Evolutionary conservation across 2,113 vertebrate genomes (phyloP), one percentile per base, ranked within the genome.

Genomic region (Psammodynastes pulverulentus): DNA sequence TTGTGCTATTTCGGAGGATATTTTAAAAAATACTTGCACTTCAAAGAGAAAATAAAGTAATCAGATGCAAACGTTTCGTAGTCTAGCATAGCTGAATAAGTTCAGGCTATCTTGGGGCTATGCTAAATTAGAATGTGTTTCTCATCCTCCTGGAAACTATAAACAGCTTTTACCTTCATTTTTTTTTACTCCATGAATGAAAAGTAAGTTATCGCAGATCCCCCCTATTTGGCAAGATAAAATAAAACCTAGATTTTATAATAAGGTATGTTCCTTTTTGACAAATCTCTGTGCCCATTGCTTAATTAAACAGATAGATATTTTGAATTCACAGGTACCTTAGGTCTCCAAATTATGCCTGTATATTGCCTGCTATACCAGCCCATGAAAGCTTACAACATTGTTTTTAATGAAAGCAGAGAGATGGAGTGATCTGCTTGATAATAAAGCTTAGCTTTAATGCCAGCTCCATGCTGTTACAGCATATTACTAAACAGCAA

Each of bases 401-500:
- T 95, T 95, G n/a, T 96, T 96, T 96, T 93, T 96, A 96, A 97
- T 97, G 97, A 97, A 97, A 91, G 95, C 93, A 90, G 95, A 96
- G 97, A 97, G 97, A 97, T 96, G 95, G 96, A 97, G 96, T 96
- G 97, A 98, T 98, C 97, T 97, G 96, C 97, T 96, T 97, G 96
- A 97, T 98, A 97, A 98, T 98, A 97, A 97, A 98, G 96, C 97
- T 97, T 97, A 97, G 97, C 97, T 97, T 96, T 97, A 97, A 96
- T 98, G 97, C 97, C 97, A 98, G 96, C 96, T 97, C 95, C 98
- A 96, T 97, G 98, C 98, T 98, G 98, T 97, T 98, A 97, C 94
- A 97, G 97, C 98, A 97, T 98, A 97, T 98, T 98, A 98, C 97
- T 97, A 97, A 98, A 97, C 97, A 98, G 98, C 97, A 98, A 97